phyloP scores from a whole-genome alignment of 1,140 invertebrate species.

The Drosophila willistoni region DNA sequence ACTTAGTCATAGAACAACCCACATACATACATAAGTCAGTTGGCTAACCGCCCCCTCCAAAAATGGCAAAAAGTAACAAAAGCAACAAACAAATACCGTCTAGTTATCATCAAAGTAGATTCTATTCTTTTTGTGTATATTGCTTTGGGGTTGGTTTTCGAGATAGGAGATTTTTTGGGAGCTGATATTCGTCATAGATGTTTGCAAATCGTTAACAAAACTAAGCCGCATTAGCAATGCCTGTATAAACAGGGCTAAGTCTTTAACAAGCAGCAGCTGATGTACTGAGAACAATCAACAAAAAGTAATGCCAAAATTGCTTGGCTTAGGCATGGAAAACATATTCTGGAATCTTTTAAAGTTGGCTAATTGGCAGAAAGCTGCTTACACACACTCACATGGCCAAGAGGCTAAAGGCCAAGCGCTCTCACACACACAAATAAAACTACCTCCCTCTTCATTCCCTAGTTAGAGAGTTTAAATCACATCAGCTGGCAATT shows the following conservation, averaged over 20 bases:
- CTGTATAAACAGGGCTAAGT: slow-evolving; percentile 35
- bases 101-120: slow-evolving; percentile 60
- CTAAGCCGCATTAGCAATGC: slow-evolving; percentile 69
- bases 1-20: slow-evolving; percentile 45
- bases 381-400: slow-evolving; percentile 41
- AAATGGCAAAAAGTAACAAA: slow-evolving; percentile 8
- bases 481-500: slow-evolving; percentile 60
- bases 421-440: neutral
- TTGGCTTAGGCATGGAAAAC: slow-evolving; percentile 49
- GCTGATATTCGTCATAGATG: slow-evolving; percentile 46
- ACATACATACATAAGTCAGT: slow-evolving; percentile 36
- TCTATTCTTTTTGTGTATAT: slow-evolving; percentile 37
- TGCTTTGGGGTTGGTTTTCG: slow-evolving; percentile 26
- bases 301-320: slow-evolving; percentile 46
- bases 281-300: slow-evolving; percentile 44
- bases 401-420: slow-evolving; percentile 14
- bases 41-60: neutral
- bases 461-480: slow-evolving; percentile 22
- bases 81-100: slow-evolving; percentile 24
- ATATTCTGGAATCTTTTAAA: slow-evolving; percentile 55
- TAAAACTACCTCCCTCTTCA: neutral
- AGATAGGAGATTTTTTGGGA: neutral
- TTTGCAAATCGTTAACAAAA: slow-evolving; percentile 78
- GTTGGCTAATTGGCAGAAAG: slow-evolving; percentile 76
- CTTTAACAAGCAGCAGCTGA: slow-evolving; percentile 50